Conservation (phyloP, 2,888 invertebrate genomes). For the Steromphala cineraria region DNA sequence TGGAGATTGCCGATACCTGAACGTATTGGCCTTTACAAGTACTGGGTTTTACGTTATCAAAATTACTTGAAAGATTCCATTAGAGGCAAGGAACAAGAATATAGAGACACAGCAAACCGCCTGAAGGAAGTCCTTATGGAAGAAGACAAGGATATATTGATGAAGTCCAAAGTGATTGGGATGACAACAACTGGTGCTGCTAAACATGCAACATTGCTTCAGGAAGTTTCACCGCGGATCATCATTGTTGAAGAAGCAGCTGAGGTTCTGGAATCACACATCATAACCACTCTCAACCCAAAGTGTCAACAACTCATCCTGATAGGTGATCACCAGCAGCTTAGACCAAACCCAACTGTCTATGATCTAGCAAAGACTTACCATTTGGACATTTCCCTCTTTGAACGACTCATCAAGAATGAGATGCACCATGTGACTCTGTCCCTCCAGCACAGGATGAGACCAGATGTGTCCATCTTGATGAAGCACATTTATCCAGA, state of each 20-base stretch:
- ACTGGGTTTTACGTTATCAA: conserved; percentile 66
- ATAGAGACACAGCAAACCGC: conserved; percentile 41
- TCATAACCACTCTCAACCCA: conserved; percentile 85
- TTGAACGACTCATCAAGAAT: conserved; percentile 87
- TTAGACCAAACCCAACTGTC: conserved; percentile 84
- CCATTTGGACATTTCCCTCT: conserved; percentile 86
- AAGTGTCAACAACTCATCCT: conserved; percentile 88
- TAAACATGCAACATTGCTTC: conserved; percentile 62
- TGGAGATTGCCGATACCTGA: conserved; percentile 59
- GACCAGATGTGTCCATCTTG: conserved; percentile 69
- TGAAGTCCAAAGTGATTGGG: conserved; percentile 64
- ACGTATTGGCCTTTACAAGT: conserved; percentile 76
- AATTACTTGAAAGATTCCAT: conserved; percentile 41
- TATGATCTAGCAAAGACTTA: conserved; percentile 82
- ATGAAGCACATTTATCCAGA: conserved; percentile 65
- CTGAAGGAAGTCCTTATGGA: conserved; percentile 49
- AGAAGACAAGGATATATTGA: conserved; percentile 64
- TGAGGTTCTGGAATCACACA: conserved; percentile 89
- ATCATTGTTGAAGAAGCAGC: conserved; percentile 89
- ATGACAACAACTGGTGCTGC: conserved; percentile 74
- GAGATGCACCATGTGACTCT: conserved; percentile 80
- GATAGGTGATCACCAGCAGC: conserved; percentile 89
- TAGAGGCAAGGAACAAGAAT: conserved; percentile 44
- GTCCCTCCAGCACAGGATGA: conserved; percentile 79
- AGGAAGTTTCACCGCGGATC: conserved; percentile 78